Evolutionary conservation across 1,140 invertebrate genomes (phyloP), one percentile per base, ranked within the genome.

Genomic region (Tetramorium parvispinum): DNA sequence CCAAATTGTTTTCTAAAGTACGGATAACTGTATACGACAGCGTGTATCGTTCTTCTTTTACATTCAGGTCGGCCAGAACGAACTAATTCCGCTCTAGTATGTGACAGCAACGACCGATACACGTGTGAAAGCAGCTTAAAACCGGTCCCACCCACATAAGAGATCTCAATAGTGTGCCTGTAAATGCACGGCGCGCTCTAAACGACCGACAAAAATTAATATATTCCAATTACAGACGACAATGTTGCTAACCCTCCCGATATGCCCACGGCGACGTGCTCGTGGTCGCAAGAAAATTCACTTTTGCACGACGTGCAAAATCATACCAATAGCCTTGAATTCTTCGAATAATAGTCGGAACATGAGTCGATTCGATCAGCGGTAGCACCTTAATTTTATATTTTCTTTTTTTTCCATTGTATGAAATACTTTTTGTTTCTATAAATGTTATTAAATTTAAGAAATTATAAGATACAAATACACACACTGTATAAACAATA

Each of bases 111-210:
- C 10, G 57, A 16, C 51, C 88, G 77, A 71, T 43, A 24, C 70
- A 87, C 88, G 81, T 85, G 91, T 91, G 89, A 91, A 89, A 85
- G 83, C 77, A 59, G 65, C 85, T 81, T 82, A 85, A 91, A 88
- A 91, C 88, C 88, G 86, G 89, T 90, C 88, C 88, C 88, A 89
- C 89, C 88, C 85, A 90, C 89, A 77, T 77, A 6, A 55, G 46
- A 77, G 71, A 66, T 65, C 37, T 82, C 49, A 82, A 82, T 70
- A 24, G 49, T 43, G 61, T 53, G 51, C 18, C 13, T 16, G 37
- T 43, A 57, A 71, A 70, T 43, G 79, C 49, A n/a, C 21, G 43
- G 10, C 11, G 51, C 8, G 37, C 13, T 79, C 63, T 85, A 88
- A 55, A 76, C 85, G 63, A 83, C 87, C 59, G 77, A 32, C 57